Evolutionary conservation across 2,113 vertebrate species (phyloP).

Genomic region (Rafetus swinhoei): DNA sequence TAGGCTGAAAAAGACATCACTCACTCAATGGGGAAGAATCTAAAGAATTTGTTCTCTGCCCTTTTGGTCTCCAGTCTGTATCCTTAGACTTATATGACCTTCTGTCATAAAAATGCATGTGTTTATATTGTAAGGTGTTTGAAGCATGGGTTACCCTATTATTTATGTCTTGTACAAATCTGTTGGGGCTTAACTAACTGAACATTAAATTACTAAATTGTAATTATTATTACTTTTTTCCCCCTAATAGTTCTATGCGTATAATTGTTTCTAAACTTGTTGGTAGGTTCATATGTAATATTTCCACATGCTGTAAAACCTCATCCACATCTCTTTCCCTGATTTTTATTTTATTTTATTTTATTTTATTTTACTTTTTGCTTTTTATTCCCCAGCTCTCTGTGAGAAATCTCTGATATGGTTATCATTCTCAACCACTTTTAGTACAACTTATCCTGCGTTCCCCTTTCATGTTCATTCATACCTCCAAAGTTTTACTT

Average conservation of each 20-base stretch:
- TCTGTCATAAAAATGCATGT: background rate
- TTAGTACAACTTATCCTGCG: background rate
- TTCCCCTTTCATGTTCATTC: background rate
- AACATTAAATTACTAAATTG: constrained; percentile 32
- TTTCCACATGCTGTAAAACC: accelerated
- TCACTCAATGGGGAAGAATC: constrained; percentile 18
- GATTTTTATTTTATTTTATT: constrained; percentile 33
- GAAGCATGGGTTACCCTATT: constrained; percentile 15
- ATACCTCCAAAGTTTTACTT: background rate
- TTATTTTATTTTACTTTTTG: background rate
- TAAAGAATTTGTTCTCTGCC: constrained; percentile 39
- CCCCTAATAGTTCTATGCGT: constrained; percentile 19
- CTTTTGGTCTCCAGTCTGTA: constrained; percentile 33
- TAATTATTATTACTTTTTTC: background rate
- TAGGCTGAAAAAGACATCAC: constrained; percentile 14
- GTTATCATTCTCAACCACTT: background rate
- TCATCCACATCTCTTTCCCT: background rate
- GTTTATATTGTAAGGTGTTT: background rate
- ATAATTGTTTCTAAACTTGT: background rate
- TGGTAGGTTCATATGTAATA: background rate
- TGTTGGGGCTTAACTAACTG: constrained; percentile 4
- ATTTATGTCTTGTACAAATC: constrained; percentile 33
- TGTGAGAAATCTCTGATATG: background rate
- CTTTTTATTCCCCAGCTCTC: background rate
- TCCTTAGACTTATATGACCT: constrained; percentile 21